Evolutionary conservation across 2,113 vertebrate species (phyloP).

Genomic region (Panthera tigris): DNA sequence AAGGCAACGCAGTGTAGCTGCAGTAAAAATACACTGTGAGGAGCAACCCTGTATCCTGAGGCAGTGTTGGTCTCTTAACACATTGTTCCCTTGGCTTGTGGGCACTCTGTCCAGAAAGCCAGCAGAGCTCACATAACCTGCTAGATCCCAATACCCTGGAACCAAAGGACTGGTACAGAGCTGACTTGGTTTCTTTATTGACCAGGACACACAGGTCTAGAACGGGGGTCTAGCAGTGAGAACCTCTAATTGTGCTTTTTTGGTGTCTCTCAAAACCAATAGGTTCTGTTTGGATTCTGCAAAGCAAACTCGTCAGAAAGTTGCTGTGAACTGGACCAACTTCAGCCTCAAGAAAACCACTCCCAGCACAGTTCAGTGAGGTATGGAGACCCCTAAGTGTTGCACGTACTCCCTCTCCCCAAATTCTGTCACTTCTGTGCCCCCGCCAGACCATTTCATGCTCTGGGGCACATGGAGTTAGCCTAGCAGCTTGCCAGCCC

Average conservation of each 20-base stretch:
- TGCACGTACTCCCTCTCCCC: neutral
- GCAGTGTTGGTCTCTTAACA: neutral
- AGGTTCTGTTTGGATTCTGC: slow-evolving; percentile 99
- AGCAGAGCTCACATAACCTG: neutral
- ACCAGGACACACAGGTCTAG: neutral
- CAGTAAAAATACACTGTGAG: neutral
- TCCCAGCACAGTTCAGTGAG: slow-evolving; percentile 96
- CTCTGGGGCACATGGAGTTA: slow-evolving; percentile 29
- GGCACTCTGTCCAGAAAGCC: neutral
- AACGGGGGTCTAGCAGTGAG: neutral
- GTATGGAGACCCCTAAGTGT: slow-evolving; percentile 49
- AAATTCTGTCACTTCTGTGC: neutral
- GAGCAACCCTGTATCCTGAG: neutral
- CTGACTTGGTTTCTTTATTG: neutral
- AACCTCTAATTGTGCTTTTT: neutral
- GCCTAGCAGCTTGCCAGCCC: neutral
- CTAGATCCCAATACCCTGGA: neutral
- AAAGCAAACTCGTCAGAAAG: slow-evolving; percentile 98
- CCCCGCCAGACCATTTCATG: slow-evolving; percentile 17
- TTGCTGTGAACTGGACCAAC: slow-evolving; percentile 99
- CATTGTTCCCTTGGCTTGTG: neutral
- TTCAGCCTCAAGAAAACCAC: slow-evolving; percentile 99
- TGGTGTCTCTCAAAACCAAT: neutral
- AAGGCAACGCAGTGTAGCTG: neutral
- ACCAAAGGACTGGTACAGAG: neutral